Evolutionary conservation across 53 echinoderm and acorn worm genomes (phyloP).

Genomic region (Zoroaster sp.): DNA sequence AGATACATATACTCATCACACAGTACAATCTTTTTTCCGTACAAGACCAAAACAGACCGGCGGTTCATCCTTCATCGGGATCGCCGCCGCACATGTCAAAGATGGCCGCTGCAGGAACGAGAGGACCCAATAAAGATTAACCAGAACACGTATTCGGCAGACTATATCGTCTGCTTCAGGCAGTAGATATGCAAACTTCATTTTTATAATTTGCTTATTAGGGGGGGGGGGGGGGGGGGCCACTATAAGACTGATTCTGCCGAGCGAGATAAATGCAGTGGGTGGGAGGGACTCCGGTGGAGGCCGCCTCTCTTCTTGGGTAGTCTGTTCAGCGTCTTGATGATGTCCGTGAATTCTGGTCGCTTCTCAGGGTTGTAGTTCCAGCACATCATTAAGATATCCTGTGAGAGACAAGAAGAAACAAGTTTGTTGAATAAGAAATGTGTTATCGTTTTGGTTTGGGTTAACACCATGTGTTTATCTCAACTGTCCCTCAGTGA

Average conservation of each 20-base stretch:
- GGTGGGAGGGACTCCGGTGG: slow-evolving; percentile 93
- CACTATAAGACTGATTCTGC: slow-evolving; percentile 94
- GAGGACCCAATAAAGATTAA: neutral
- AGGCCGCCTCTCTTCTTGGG: slow-evolving; percentile 88
- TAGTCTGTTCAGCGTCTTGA: slow-evolving; percentile 75
- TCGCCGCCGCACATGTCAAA: neutral
- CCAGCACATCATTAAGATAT: slow-evolving; percentile 99
- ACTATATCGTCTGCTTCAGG: neutral
- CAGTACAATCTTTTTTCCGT: too few species aligned
- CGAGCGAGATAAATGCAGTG: slow-evolving; percentile 88
- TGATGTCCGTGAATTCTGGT: slow-evolving; percentile 79
- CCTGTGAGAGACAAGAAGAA: slow-evolving; percentile 39
- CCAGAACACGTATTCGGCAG: neutral
- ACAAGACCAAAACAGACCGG: too few species aligned
- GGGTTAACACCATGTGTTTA: too few species aligned
- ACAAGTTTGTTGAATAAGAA: neutral
- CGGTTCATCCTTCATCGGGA: too few species aligned
- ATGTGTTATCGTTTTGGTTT: too few species aligned
- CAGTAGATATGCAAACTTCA: too few species aligned
- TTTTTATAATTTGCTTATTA: too few species aligned
- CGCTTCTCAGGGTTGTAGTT: slow-evolving; percentile 74
- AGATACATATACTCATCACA: too few species aligned
- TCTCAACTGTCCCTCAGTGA: too few species aligned
- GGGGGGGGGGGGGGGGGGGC: neutral
- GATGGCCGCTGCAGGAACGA: neutral